Evolutionary conservation across 2,888 invertebrate species (phyloP).

Genomic region (Abrostola tripartita): DNA sequence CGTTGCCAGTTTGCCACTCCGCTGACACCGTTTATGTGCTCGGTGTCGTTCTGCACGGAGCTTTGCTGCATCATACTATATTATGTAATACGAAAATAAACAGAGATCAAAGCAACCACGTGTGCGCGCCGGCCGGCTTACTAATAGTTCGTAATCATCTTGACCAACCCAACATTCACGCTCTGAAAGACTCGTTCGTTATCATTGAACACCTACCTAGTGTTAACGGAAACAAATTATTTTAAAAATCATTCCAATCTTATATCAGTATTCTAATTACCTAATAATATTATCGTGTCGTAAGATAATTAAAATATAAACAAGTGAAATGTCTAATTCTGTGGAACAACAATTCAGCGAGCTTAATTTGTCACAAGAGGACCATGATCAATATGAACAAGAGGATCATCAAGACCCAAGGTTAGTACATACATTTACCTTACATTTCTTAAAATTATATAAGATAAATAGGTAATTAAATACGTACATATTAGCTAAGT

Average conservation of each 20-base stretch:
- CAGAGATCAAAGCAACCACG: slow-evolving; percentile 75
- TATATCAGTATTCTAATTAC: slow-evolving; percentile 49
- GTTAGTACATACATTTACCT: slow-evolving; percentile 72
- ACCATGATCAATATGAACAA: slow-evolving; percentile 92
- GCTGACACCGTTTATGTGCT: slow-evolving; percentile 51
- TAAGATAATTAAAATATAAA: slow-evolving; percentile 32
- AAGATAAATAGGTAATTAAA: background rate
- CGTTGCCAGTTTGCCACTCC: slow-evolving; percentile 42
- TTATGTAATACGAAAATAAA: slow-evolving; percentile 82
- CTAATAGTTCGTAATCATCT: slow-evolving; percentile 29
- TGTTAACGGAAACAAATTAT: slow-evolving; percentile 37
- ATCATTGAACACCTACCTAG: slow-evolving; percentile 18
- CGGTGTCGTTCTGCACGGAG: slow-evolving; percentile 56
- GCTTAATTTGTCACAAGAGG: slow-evolving; percentile 91
- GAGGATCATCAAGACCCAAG: slow-evolving; percentile 89
- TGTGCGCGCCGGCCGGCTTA: slow-evolving; percentile 70
- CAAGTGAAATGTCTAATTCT: slow-evolving; percentile 80
- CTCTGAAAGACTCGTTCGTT: slow-evolving; percentile 28
- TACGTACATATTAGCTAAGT: too few species aligned
- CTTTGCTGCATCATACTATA: slow-evolving; percentile 63
- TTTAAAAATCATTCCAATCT: slow-evolving; percentile 52
- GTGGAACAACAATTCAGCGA: slow-evolving; percentile 92
- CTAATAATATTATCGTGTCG: slow-evolving; percentile 44
- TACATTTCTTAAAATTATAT: background rate
- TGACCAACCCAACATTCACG: slow-evolving; percentile 32